Conservation (phyloP, 2,888 invertebrate genomes). For the Yponomeuta sedellus region DNA sequence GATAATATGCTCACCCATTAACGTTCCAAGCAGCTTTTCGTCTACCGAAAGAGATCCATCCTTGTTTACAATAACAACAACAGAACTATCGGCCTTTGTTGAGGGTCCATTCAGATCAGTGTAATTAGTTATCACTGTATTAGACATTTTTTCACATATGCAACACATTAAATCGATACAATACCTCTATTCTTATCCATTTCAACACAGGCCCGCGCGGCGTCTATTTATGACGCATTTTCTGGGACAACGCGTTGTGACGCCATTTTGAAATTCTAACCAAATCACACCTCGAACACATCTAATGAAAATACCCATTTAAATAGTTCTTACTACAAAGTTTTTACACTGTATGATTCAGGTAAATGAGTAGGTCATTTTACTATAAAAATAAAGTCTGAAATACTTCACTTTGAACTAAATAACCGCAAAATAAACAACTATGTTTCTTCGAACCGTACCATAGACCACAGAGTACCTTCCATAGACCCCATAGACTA, state of each 20-base stretch:
- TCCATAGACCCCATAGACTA: too few species aligned
- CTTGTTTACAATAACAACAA: conserved; percentile 90
- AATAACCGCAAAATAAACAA: conserved; percentile 13
- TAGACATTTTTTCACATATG: conserved; percentile 66
- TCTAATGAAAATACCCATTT: neutral
- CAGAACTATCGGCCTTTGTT: conserved; percentile 79
- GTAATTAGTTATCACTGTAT: conserved; percentile 73
- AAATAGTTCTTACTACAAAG: neutral
- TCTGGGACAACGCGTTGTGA: conserved; percentile 50
- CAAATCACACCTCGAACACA: conserved; percentile 10
- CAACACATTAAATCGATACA: conserved; percentile 48
- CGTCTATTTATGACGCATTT: conserved; percentile 65
- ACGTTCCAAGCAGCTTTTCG: conserved; percentile 85
- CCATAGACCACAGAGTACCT: too few species aligned
- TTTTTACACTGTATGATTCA: neutral
- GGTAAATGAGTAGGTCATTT: neutral
- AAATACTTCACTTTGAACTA: neutral
- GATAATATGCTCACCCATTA: conserved; percentile 80
- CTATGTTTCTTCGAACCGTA: neutral
- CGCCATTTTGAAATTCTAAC: conserved; percentile 63
- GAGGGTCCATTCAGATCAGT: conserved; percentile 72
- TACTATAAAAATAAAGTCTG: neutral
- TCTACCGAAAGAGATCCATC: conserved; percentile 90
- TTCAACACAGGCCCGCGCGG: conserved; percentile 46
- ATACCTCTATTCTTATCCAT: conserved; percentile 62